Percentiles rank a stretch among this genome's conserved stretches.
Evolutionary conservation across 1,140 invertebrate species (phyloP).

Genomic region (Whitmania pigra): DNA sequence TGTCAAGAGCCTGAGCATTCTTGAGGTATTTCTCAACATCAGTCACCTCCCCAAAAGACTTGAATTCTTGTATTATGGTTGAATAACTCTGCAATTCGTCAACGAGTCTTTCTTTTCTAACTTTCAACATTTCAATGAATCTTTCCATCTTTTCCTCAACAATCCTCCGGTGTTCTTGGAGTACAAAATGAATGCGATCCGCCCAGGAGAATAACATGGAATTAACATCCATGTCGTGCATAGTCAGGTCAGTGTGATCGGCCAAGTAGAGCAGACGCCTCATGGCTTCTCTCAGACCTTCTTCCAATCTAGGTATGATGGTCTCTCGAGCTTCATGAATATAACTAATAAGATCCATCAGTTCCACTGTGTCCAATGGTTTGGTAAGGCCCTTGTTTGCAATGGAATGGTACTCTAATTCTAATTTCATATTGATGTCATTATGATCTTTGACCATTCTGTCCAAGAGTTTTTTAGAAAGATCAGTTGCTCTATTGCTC

Average conservation of each 20-base stretch:
- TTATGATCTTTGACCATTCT: slow-evolving; percentile 70
- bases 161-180: slow-evolving; percentile 67
- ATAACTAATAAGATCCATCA: slow-evolving; percentile 68
- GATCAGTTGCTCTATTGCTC: slow-evolving; percentile 52
- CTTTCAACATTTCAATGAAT: slow-evolving; percentile 67
- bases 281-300: slow-evolving; percentile 53
- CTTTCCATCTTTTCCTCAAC: slow-evolving; percentile 68
- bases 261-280: slow-evolving; percentile 58
- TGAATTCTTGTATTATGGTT: slow-evolving; percentile 69
- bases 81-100: slow-evolving; percentile 67
- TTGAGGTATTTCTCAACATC: slow-evolving; percentile 71
- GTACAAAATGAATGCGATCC: slow-evolving; percentile 60
- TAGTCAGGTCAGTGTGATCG: slow-evolving; percentile 62
- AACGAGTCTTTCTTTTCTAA: slow-evolving; percentile 51
- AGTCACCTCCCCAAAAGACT: slow-evolving; percentile 74
- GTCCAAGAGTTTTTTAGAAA: slow-evolving; percentile 57
- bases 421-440: slow-evolving; percentile 59
- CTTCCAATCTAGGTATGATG: slow-evolving; percentile 60
- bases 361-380: slow-evolving; percentile 65
- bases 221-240: slow-evolving; percentile 62
- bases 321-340: slow-evolving; percentile 60
- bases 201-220: slow-evolving; percentile 75
- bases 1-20: slow-evolving; percentile 61
- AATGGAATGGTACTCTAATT: slow-evolving; percentile 63
- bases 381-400: slow-evolving; percentile 61